These are phyloP conservation scores for Philereme transversata DNA, from an alignment of 2,888 invertebrate species.

Conservation along the genomic window DNA sequence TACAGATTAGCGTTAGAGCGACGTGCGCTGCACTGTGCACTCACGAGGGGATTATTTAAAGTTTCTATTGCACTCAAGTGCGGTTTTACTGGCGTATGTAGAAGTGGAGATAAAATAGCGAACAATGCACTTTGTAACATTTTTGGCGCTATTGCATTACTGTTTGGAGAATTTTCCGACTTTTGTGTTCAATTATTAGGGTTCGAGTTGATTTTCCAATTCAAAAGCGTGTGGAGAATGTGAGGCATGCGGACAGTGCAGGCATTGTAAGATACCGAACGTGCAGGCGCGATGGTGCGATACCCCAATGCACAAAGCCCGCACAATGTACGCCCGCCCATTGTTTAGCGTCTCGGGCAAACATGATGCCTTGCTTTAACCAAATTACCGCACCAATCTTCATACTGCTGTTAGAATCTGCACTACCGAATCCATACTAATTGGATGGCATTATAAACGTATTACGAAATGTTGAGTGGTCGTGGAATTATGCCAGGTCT, in stretches of 20 bases:
- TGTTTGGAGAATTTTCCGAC: slow-evolving; percentile 20
- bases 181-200: slow-evolving; percentile 12
- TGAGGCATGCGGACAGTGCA: slow-evolving; percentile 15
- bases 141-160: slow-evolving; percentile 20
- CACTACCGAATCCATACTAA: slow-evolving; percentile 21
- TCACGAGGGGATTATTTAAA: slow-evolving; percentile 64
- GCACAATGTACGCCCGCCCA: slow-evolving; percentile 67
- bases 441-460: slow-evolving; percentile 30
- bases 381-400: slow-evolving; percentile 58
- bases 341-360: slow-evolving; percentile 71
- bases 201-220: slow-evolving; percentile 5
- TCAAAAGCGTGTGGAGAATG: slow-evolving; percentile 7
- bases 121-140: slow-evolving; percentile 22
- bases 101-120: slow-evolving; percentile 21
- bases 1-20: slow-evolving; percentile 59
- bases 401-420: slow-evolving; percentile 2
- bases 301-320: slow-evolving; percentile 70
- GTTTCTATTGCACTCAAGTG: slow-evolving; percentile 49
- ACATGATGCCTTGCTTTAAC: slow-evolving; percentile 61
- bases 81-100: slow-evolving; percentile 29
- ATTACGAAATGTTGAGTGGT: slow-evolving; percentile 43
- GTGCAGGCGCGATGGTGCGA: slow-evolving; percentile 58
- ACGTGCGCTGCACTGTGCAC: slow-evolving; percentile 60
- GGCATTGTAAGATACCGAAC: slow-evolving; percentile 59
- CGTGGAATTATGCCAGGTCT: slow-evolving; percentile 51